Evolutionary conservation across 1,140 invertebrate genomes (phyloP).

Genomic region (Leptoteleia sp.): DNA sequence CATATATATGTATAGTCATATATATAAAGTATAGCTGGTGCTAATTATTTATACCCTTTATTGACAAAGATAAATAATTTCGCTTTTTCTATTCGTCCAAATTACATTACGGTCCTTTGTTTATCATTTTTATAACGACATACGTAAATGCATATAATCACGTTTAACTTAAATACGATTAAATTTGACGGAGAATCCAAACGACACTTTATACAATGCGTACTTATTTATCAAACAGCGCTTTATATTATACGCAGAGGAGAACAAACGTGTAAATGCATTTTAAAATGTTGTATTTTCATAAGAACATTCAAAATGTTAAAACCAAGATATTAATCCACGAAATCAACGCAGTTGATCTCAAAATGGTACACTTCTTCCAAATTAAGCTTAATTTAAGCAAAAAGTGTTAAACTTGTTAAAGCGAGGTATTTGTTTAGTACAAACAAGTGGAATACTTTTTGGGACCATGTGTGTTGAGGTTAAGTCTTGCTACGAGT

Average conservation of each 20-base stretch:
- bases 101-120: no score
- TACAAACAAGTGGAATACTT: conserved; percentile 1
- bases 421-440: conserved; percentile 12
- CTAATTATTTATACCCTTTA: conserved; percentile 28
- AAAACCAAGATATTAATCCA: neutral
- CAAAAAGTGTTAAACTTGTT: neutral
- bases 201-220: no score
- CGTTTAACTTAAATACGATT: no score
- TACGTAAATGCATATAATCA: no score
- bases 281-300: conserved; percentile 32
- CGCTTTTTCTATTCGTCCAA: no score
- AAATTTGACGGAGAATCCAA: no score
- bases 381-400: conserved; percentile 9
- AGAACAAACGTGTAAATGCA: conserved; percentile 4
- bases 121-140: no score
- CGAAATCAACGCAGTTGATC: conserved; percentile 22
- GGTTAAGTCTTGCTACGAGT: conserved; percentile 19
- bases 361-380: conserved; percentile 24
- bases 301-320: conserved; percentile 14
- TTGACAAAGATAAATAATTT: no score
- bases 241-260: conserved; percentile 11
- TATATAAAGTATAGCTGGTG: conserved; percentile 30
- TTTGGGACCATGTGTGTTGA: conserved; percentile 13
- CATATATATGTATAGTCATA: conserved; percentile 23
- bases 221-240: no score